Base-by-base conservation (phyloP, 2,113 vertebrate genomes). In the Scartelaos histophorus region DNA sequence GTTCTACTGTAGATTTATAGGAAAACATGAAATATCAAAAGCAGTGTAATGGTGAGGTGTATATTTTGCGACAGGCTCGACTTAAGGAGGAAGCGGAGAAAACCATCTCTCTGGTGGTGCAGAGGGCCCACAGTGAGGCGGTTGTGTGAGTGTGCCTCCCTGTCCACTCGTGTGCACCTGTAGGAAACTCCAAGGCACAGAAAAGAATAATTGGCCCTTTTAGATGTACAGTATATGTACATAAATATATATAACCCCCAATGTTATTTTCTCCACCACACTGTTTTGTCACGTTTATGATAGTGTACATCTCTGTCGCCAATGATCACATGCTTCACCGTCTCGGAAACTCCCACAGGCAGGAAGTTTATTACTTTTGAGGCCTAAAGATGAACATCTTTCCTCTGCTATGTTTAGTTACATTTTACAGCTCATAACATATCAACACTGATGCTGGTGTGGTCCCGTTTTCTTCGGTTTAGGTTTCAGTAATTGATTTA, bases 41-140 rank as follows among this genome's bases (percentile, higher is more conserved):
- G 13, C 65, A 68, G 10, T 56, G 13, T 6, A 86, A 76, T 34
- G 46, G 62, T 66, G 24, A 47, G 45, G 51, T 78, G 9, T 75
- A 43, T n/a, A 68, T 74, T n/a, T 84, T 62, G 49, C n/a, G 29
- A 19, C 78, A 97, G 96, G 86, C 87, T 74, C 89, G 88, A 56
- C 81, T 95, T 72, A 93, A 95, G 92, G 90, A 82, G 71, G 95
- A 96, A 78, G 94, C 94, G 13, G 93, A 95, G 82, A 90, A 89
- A 89, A 93, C 87, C 81, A 91, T 96, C 70, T 74, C 90, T 47
- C 82, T 82, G 85, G 81, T 94, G 76, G 89, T 93, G 54, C 93
- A 94, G 70, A 87, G 70, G 76, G 92, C 95, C 78, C 95, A 95
- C 88, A 91, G 70, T 75, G 94, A 95, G 76, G 95, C 95, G 25